Conservation (phyloP, 1,140 invertebrate species). For the Atta texana region DNA sequence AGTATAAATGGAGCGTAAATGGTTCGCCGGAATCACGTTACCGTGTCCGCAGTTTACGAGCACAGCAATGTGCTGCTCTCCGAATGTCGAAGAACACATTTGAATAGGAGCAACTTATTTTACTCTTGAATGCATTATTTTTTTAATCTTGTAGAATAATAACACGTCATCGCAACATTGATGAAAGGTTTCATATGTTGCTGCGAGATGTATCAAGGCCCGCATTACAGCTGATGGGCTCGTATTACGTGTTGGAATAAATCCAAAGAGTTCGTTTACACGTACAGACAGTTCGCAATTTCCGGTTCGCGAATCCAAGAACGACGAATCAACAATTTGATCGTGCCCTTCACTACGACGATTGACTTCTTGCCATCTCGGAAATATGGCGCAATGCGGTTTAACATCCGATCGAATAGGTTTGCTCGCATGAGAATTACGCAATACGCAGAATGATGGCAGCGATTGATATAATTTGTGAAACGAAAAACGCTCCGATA, state of each 20-base stretch:
- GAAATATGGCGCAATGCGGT: conserved; percentile 48
- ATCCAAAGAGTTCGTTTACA: conserved; percentile 58
- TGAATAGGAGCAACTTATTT: conserved; percentile 15
- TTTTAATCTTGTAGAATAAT: conserved; percentile 34
- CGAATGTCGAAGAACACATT: neutral
- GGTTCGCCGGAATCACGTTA: conserved; percentile 14
- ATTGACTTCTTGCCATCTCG: conserved; percentile 66
- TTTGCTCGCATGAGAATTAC: conserved; percentile 54
- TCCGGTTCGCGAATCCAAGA: conserved; percentile 41
- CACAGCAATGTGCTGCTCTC: neutral
- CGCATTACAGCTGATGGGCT: conserved; percentile 36
- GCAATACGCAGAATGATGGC: conserved; percentile 59
- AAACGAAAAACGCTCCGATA: neutral
- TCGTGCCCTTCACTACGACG: conserved; percentile 41
- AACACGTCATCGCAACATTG: conserved; percentile 49
- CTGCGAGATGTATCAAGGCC: conserved; percentile 15
- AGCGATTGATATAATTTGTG: conserved; percentile 48
- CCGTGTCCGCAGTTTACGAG: neutral
- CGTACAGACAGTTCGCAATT: conserved; percentile 49
- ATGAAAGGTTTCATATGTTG: conserved; percentile 40
- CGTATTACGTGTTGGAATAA: conserved; percentile 41
- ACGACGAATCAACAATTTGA: conserved; percentile 50
- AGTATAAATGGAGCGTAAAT: conserved; percentile 41
- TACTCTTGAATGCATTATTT: conserved; percentile 36
- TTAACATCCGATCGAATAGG: conserved; percentile 44